Evolutionary conservation across 1,140 invertebrate species (phyloP).

Genomic region (Zeugodacus cucurbitae): DNA sequence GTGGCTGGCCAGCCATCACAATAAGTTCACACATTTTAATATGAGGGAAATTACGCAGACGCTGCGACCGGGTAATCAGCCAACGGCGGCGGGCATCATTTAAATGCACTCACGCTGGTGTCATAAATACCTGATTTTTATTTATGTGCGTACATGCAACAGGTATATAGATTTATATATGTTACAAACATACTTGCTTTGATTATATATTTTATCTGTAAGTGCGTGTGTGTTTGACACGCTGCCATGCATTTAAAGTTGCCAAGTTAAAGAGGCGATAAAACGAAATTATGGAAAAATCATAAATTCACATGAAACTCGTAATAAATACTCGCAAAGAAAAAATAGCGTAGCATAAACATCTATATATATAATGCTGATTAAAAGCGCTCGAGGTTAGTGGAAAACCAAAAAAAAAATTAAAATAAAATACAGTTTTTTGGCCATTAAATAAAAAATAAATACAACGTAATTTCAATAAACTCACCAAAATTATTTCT

Average conservation of each 20-base stretch:
- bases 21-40: constrained; percentile 33
- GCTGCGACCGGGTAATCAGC: background rate
- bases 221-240: background rate
- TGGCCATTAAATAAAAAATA: background rate
- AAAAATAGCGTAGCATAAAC: background rate
- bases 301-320: constrained; percentile 31
- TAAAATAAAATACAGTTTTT: background rate
- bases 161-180: background rate
- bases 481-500: constrained; percentile 26
- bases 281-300: constrained; percentile 2
- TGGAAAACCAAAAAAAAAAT: background rate
- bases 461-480: background rate
- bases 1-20: background rate
- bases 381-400: background rate
- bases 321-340: background rate
- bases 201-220: background rate
- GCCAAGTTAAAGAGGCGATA: background rate
- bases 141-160: background rate
- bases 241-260: background rate
- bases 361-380: background rate
- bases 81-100: constrained; percentile 1
- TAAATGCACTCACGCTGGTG: constrained; percentile 23
- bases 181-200: background rate
- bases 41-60: background rate
- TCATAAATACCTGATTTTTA: constrained; percentile 36